Conservation (phyloP, 2,888 invertebrate species). For the Theretra japonica region DNA sequence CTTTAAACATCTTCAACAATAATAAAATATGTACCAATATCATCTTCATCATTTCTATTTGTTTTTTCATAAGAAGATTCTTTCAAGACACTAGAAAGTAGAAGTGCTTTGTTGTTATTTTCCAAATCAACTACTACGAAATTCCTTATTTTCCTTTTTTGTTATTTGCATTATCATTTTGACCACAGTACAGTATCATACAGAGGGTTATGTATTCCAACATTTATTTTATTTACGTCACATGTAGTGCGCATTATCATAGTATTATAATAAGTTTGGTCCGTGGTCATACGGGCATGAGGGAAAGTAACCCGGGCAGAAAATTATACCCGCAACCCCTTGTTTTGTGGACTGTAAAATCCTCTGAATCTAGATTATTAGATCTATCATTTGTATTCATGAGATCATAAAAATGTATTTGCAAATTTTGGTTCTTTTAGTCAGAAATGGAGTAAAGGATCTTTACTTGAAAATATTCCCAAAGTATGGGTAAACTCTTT, state of each 20-base stretch:
- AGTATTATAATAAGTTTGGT: slow-evolving; percentile 27
- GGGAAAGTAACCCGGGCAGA: slow-evolving; percentile 32
- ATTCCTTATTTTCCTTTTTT: not conserved
- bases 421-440: not conserved
- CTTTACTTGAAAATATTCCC: too few relatives aligned
- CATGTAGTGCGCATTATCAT: slow-evolving; percentile 3
- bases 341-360: slow-evolving; percentile 26
- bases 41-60: too few relatives aligned
- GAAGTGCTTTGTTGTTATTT: too few relatives aligned
- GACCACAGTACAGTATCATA: not conserved
- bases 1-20: too few relatives aligned
- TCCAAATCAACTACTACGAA: too few relatives aligned
- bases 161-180: not conserved
- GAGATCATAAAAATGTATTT: slow-evolving; percentile 15
- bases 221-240: slow-evolving; percentile 24
- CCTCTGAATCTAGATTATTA: slow-evolving; percentile 26
- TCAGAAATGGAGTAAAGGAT: not conserved
- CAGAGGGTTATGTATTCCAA: slow-evolving; percentile 11
- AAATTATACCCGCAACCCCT: slow-evolving; percentile 32
- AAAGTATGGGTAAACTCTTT: too few relatives aligned
- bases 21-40: too few relatives aligned
- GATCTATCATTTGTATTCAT: slow-evolving; percentile 26
- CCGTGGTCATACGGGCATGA: slow-evolving; percentile 27
- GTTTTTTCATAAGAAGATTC: not conserved
- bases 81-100: not conserved